Base-by-base conservation (phyloP, 2,888 invertebrate species). In the Ceratothoa steindachneri region DNA sequence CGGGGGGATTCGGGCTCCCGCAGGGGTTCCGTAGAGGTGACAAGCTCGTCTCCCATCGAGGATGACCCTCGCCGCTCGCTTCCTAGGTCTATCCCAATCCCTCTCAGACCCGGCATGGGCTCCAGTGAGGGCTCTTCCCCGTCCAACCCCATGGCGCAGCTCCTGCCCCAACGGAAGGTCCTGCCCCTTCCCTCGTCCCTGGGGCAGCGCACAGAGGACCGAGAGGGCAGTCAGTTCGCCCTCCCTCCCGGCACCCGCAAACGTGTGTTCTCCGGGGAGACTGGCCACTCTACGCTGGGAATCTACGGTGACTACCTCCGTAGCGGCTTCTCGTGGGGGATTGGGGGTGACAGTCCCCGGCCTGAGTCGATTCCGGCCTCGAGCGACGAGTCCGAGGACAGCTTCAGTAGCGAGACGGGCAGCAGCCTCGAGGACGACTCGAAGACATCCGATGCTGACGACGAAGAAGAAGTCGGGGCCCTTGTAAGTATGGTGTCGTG, bases 91-190 rank as follows among this genome's bases (percentile, higher is more conserved):
- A 60, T 60, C 24, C 60, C 60, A 22, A 60, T 60, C 27, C n/a
- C n/a, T 7, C 12, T 15, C 22, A 60, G 27, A 24, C n/a, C 60
- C 27, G 22, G 12, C 12, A 60, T n/a, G 27, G 22, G 22, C 12
- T 24, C 12, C 27, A 60, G 60, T 60, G 60, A n/a, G 27, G 27
- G 60, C 22, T 60, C 60, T 60, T 60, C 60, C 27, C 60, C 60
- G 12, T 60, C 60, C 1, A 60, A 24, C 27, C 60, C 60, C 24
- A 22, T 1, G 12, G n/a, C 24, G 19, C 12, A 22, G 19, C 19
- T 60, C 27, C 22, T 60, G 12, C 60, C 60, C n/a, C 19, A 24
- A 24, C 60, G 60, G n/a, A 60, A 24, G 24, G 19, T 2, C 2
- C 27, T 60, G 1, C 60, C 60, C 27, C 3, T 24, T 1, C 60